phyloP scores from a whole-genome alignment of 2,797 vertebrate species.

The Epinephelus awoara region DNA sequence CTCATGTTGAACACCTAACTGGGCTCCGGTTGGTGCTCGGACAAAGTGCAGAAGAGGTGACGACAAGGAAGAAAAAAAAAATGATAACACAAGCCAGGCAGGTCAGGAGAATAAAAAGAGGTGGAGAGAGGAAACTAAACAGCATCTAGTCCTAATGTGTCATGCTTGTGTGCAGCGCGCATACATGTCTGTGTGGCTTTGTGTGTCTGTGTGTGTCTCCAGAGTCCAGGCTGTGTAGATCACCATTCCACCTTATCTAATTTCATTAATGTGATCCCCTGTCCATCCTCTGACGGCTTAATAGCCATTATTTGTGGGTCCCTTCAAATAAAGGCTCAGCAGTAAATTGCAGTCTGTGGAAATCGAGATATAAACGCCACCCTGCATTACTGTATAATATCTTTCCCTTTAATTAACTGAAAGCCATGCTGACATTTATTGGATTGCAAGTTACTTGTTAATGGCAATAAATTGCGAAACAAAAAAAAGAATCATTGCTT shows the following conservation, averaged over 20 bases:
- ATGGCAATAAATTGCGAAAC: constrained; percentile 91
- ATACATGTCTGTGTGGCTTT: constrained; percentile 46
- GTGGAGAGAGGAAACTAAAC: constrained; percentile 54
- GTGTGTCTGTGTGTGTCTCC: constrained; percentile 52
- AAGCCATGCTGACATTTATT: constrained; percentile 99
- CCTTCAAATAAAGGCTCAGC: constrained; percentile 95
- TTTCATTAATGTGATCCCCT: constrained; percentile 98
- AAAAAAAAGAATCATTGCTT: constrained; percentile 92
- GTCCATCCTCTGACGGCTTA: constrained; percentile 96
- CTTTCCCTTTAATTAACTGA: constrained; percentile 99
- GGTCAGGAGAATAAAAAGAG: constrained; percentile 56
- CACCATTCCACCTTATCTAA: constrained; percentile 92
- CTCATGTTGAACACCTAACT: constrained; percentile 88
- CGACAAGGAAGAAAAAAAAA: constrained; percentile 41
- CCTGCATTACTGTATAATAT: constrained; percentile 97
- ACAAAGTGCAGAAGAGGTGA: constrained; percentile 72
- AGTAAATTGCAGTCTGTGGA: constrained; percentile 95
- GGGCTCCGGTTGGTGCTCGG: constrained; percentile 88
- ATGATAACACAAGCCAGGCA: constrained; percentile 51
- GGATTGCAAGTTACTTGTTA: constrained; percentile 97
- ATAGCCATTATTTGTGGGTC: constrained; percentile 98
- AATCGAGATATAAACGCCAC: constrained; percentile 98
- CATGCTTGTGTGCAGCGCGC: constrained; percentile 32
- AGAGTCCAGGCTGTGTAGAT: constrained; percentile 86
- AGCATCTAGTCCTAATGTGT: constrained; percentile 51